These are phyloP conservation scores for Asobara japonica DNA, from an alignment of 1,140 invertebrate species.

Conservation along the genomic window DNA sequence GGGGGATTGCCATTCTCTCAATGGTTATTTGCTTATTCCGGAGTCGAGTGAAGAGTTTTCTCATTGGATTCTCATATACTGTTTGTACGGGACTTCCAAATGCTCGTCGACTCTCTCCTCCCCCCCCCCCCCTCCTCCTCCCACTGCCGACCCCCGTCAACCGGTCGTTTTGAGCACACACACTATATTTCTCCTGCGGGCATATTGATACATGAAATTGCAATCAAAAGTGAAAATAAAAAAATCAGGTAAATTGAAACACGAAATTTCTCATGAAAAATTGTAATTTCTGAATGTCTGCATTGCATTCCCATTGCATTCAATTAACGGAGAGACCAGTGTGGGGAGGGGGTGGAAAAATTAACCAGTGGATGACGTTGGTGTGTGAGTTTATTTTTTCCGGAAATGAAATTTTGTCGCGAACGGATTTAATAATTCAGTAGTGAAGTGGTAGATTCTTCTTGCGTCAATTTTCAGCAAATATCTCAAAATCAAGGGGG, in stretches of 20 bases:
- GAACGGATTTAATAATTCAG: too few species aligned
- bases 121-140: too few species aligned
- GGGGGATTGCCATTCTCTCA: constrained; percentile 35
- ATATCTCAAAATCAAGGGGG: too few species aligned
- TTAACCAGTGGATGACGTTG: too few species aligned
- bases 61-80: constrained; percentile 38
- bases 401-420: too few species aligned
- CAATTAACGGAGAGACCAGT: not conserved
- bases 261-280: not conserved
- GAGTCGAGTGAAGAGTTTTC: constrained; percentile 43
- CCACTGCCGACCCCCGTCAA: too few species aligned
- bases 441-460: too few species aligned
- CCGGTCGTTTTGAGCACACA: too few species aligned
- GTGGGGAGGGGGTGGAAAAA: too few species aligned
- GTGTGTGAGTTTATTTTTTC: too few species aligned
- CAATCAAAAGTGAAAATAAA: constrained; percentile 18
- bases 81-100: constrained; percentile 39
- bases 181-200: constrained; percentile 16
- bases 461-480: too few species aligned
- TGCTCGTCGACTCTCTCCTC: constrained; percentile 30
- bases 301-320: not conserved
- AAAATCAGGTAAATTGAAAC: not conserved
- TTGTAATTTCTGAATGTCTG: not conserved
- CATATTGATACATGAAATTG: constrained; percentile 44
- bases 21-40: constrained; percentile 46